Evolutionary conservation across 1,140 invertebrate species (phyloP), one percentile per base, ranked within the genome.

Genomic region (Dermatophagoides farinae): DNA sequence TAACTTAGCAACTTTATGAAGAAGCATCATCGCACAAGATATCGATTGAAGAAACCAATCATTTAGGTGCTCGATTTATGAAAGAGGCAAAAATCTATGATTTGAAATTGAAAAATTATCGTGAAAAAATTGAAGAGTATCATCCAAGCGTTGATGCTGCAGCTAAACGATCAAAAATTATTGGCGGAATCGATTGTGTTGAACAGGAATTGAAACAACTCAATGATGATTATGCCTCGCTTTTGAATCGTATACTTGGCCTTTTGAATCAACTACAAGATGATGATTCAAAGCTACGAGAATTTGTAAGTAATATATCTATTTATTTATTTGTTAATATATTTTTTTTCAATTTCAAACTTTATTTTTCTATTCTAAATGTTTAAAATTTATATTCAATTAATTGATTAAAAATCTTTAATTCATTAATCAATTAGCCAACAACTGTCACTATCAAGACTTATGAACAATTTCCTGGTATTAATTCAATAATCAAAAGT

Each of bases 61-160:
- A 85, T 65, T 85, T 86, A 70, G 92, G 92, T 67, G 90, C 89
- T 69, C 80, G 89, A 71, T 88, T 89, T 72, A 93, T 97, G 68
- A 80, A 90, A 65, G 92, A 97, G 77, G 91, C 91, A 64, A 96
- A 95, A 86, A 89, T 89, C 69, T 89, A 90, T 76, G 84, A 88
- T 69, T 80, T 82, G 68, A 77, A 82, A 68, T 81, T 93, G 70
- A 82, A 85, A 72, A 83, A 85, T 62, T 97, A 88, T 75, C 79
- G 82, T 65, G 88, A 92, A 68, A 83, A 81, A 73, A 74, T 93
- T 68, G 84, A 88, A 70, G 85, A 88, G 65, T 78, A 84, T 31
- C 14, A 18, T 55, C 86, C 85, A 5, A 85, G 82, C 62, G 71
- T 86, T 67, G 85, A 88, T 72, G 81, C 68, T 20, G 68, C 64